phyloP scores from a whole-genome alignment of 1,140 invertebrate species.

The Nasonia vitripennis region DNA sequence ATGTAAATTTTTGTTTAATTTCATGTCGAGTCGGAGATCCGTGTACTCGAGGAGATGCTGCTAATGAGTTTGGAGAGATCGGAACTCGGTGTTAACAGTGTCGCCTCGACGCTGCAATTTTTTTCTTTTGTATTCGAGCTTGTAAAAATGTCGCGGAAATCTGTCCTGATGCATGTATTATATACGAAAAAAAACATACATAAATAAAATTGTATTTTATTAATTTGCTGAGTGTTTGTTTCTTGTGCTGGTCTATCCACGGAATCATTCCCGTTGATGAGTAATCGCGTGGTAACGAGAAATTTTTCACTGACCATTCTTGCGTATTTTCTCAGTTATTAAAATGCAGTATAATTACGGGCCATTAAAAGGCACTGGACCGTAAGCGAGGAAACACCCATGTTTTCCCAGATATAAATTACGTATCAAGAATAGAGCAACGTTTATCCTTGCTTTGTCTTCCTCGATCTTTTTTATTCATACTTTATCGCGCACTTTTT shows the following conservation, averaged over 20 bases:
- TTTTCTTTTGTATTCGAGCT: background rate
- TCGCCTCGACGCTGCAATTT: background rate
- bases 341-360: background rate
- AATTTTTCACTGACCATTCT: background rate
- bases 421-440: background rate
- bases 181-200: background rate
- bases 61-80: background rate
- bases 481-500: background rate
- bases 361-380: background rate
- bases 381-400: background rate
- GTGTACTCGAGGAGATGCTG: background rate
- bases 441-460: background rate
- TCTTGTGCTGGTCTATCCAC: too few relatives aligned
- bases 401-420: background rate
- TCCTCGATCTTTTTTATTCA: background rate
- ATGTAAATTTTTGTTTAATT: constrained; percentile 5
- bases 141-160: background rate
- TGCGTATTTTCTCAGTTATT: background rate
- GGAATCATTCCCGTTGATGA: background rate
- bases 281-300: background rate
- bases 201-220: background rate
- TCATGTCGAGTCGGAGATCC: background rate
- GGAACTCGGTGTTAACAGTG: background rate
- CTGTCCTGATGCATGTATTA: background rate
- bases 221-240: background rate